Percentiles rank a stretch among this genome's conserved stretches.
phyloP scores from a whole-genome alignment of 2,888 invertebrate species.

The Drosophila ezoana region DNA sequence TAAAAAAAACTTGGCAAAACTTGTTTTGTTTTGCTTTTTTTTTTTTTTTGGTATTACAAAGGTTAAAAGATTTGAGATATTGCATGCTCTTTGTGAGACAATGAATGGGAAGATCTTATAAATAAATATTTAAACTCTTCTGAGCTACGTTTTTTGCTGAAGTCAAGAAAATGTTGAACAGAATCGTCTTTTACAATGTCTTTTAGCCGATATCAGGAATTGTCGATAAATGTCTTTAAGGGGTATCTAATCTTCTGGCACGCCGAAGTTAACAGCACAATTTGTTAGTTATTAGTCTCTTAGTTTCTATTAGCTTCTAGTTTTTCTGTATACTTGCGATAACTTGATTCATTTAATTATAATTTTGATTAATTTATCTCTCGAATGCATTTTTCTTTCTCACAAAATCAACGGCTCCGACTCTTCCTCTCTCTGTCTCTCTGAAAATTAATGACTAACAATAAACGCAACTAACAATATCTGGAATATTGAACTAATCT shows the following conservation, averaged over 20 bases:
- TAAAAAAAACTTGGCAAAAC: not conserved
- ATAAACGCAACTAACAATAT: constrained; percentile 33
- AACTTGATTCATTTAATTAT: constrained; percentile 47
- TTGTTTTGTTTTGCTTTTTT: not conserved
- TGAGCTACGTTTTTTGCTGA: too few relatives aligned
- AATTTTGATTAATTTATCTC: constrained; percentile 54
- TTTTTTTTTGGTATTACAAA: too few relatives aligned
- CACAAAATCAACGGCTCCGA: constrained; percentile 10
- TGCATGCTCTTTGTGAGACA: too few relatives aligned
- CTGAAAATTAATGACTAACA: constrained; percentile 23
- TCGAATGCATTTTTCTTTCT: constrained; percentile 58
- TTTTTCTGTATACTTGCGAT: constrained; percentile 18
- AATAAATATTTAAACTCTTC: too few relatives aligned
- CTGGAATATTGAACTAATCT: constrained; percentile 13
- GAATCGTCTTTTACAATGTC: too few relatives aligned
- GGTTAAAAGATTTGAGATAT: too few relatives aligned
- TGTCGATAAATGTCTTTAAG: too few relatives aligned
- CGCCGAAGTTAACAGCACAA: too few relatives aligned
- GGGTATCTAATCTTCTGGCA: too few relatives aligned
- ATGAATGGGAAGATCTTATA: too few relatives aligned
- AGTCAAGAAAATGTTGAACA: too few relatives aligned
- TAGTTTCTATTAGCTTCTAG: not conserved
- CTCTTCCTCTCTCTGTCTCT: not conserved
- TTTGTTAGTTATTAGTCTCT: not conserved
- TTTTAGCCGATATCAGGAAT: too few relatives aligned